phyloP scores from a whole-genome alignment of 2,113 vertebrate genomes.

The Cyprinodon variegatus region DNA sequence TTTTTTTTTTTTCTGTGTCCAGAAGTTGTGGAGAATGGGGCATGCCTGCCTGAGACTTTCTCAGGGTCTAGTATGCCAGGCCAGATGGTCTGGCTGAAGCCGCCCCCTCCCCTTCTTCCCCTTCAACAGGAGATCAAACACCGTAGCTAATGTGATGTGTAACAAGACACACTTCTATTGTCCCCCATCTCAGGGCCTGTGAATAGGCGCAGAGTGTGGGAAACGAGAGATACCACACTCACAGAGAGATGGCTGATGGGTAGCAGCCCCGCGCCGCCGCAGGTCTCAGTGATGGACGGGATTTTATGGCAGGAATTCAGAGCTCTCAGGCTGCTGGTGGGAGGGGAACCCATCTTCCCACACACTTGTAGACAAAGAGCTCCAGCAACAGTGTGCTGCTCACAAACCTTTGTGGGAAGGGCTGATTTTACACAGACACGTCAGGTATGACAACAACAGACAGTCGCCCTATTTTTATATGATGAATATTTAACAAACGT shows the following conservation, averaged over 20 bases:
- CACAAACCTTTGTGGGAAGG: conserved; percentile 47
- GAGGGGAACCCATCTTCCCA: conserved; percentile 69
- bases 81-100: conserved; percentile 84
- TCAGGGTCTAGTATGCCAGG: conserved; percentile 77
- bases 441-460: conserved; percentile 19
- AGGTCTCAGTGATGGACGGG: conserved; percentile 53
- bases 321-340: conserved; percentile 53
- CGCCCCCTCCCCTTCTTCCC: conserved; percentile 61
- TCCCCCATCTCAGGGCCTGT: conserved; percentile 74
- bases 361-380: conserved; percentile 70
- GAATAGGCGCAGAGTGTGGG: conserved; percentile 87
- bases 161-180: conserved; percentile 93
- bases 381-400: conserved; percentile 47
- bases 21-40: conserved; percentile 62
- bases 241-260: conserved; percentile 82
- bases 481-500: background rate
- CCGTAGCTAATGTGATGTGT: conserved; percentile 89
- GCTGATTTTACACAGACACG: conserved; percentile 54
- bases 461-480: background rate
- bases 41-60: conserved; percentile 69
- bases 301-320: conserved; percentile 76
- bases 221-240: conserved; percentile 85
- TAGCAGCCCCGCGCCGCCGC: conserved; percentile 61
- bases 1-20: conserved; percentile 40
- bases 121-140: conserved; percentile 84